Base-by-base conservation (phyloP, 2,888 invertebrate species). In the Geotrupes spiniger region DNA sequence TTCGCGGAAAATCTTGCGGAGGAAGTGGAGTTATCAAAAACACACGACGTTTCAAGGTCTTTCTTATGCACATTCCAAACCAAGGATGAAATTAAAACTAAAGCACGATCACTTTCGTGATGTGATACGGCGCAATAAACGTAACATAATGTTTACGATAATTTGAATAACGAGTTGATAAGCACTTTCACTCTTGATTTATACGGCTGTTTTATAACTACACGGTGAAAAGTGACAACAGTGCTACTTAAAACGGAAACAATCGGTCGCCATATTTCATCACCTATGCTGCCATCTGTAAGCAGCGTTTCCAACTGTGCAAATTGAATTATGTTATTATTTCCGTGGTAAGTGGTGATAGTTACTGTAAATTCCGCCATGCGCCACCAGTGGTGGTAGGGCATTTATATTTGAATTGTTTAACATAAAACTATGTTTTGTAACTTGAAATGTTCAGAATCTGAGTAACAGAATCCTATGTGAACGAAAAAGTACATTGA, bases 141-240 rank as follows among this genome's bases (percentile, higher is more conserved):
- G 15, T 28, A 21, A 14, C 1, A n/a, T 26, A 26, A 41, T 9
- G 15, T 28, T 28, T 16, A 28, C 28, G 9, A 1, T 4, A 11
- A 3, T 10, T 36, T 10, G 4, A 10, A 43, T 36, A 17, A 21
- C 1, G 2, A 11, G 21, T 25, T 16, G 26, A n/a, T 33, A 33
- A 15, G 14, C 12, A 8, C 14, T 33, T 33, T 9, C 12, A 33
- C 33, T 10, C 33, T 8, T 8, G 3, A 10, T 33, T 33, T 4
- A 9, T 33, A 9, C 9, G 9, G 12, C 11, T 33, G 14, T 33
- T 14, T 33, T 57, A 41, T 50, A 38, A 15, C 36, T 52, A 55
- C 49, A 57, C 54, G 64, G 64, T 63, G 70, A 73, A 66, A 73
- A 71, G 68, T 73, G 74, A 74, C 74, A 74, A 74, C 74, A 74